Conservation (phyloP, 2,797 vertebrate species). For the Melanotaenia nigrans region DNA sequence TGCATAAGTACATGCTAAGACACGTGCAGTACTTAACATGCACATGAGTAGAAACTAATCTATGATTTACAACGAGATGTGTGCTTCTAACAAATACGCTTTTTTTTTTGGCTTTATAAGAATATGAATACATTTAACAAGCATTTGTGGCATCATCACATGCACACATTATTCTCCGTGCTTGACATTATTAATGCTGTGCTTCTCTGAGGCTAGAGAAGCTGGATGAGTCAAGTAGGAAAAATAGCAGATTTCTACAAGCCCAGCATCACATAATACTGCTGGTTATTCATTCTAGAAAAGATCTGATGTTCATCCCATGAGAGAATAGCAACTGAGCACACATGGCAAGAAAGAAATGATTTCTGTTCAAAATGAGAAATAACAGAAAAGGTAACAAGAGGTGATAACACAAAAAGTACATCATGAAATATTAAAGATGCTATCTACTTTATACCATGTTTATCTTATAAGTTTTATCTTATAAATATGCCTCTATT, state of each 20-base stretch:
- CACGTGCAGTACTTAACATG: constrained; percentile 28
- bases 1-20: constrained; percentile 47
- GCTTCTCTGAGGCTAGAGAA: constrained; percentile 1
- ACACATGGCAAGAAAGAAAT: constrained; percentile 4
- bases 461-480: constrained; percentile 23
- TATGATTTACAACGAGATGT: neutral
- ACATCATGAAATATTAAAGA: constrained; percentile 40
- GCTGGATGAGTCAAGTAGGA: neutral
- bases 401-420: constrained; percentile 27
- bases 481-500: neutral
- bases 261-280: neutral
- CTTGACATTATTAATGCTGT: neutral
- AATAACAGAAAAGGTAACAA: constrained; percentile 10
- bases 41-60: constrained; percentile 23
- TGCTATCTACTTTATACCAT: constrained; percentile 16
- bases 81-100: constrained; percentile 13
- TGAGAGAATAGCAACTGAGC: constrained; percentile 8
- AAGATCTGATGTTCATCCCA: constrained; percentile 10
- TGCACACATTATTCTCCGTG: neutral
- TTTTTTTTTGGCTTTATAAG: neutral
- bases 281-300: neutral
- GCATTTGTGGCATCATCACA: constrained; percentile 20
- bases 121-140: constrained; percentile 18
- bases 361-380: constrained; percentile 47
- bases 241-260: neutral